These are phyloP conservation scores for Lymantria monacha DNA, from an alignment of 2,888 invertebrate species.

Conservation along the genomic window DNA sequence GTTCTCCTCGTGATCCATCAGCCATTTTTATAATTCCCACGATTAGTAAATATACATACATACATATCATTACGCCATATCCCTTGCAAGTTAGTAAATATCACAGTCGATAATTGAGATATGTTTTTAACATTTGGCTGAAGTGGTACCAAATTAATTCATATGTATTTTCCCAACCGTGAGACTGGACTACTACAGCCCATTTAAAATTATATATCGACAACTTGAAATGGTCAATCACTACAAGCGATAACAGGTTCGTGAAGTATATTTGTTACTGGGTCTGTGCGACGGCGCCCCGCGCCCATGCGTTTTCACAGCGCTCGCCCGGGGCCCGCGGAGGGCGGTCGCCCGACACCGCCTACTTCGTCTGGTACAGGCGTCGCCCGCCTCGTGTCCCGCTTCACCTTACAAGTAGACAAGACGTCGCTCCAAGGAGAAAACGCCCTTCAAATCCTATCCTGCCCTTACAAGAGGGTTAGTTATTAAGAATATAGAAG, in stretches of 20 bases:
- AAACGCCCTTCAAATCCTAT: constrained; percentile 59
- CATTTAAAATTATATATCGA: constrained; percentile 40
- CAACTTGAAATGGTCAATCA: constrained; percentile 49
- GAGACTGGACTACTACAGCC: too few species aligned
- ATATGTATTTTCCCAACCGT: too few species aligned
- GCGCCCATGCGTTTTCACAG: constrained; percentile 73
- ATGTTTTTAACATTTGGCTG: too few species aligned
- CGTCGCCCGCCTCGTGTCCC: constrained; percentile 77
- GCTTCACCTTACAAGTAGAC: constrained; percentile 65
- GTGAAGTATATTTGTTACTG: constrained; percentile 77
- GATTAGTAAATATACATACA: too few species aligned
- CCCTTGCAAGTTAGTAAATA: too few species aligned
- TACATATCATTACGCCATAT: too few species aligned
- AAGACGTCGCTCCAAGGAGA: constrained; percentile 54
- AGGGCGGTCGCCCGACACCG: constrained; percentile 79
- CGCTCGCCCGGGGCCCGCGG: constrained; percentile 73
- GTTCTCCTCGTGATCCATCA: too few species aligned
- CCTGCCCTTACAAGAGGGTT: constrained; percentile 29
- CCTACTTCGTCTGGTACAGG: constrained; percentile 81
- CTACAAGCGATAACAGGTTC: constrained; percentile 67
- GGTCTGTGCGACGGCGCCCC: constrained; percentile 73
- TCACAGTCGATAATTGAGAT: too few species aligned
- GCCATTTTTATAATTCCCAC: too few species aligned
- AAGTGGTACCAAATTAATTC: too few species aligned
- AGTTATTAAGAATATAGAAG: background rate